Percentiles rank a stretch among this genome's conserved stretches.
These are phyloP conservation scores for Botia kubotai DNA, from an alignment of 2,797 vertebrate genomes.

Conservation along the genomic window DNA sequence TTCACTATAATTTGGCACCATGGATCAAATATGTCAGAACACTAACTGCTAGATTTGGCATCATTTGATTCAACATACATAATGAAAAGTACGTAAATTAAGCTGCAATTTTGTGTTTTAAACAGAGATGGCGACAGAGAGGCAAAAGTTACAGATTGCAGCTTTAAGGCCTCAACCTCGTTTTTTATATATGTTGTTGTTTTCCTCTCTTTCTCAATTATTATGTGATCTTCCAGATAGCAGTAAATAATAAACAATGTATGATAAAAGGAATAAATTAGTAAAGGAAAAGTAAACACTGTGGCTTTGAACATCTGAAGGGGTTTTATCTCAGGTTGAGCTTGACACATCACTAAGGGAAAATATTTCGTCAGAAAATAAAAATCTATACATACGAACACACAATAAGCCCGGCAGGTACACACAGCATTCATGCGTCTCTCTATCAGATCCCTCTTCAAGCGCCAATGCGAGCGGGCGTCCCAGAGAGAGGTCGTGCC, in stretches of 20 bases:
- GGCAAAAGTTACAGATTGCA: too few species aligned
- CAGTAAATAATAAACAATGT: neutral
- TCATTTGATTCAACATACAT: too few species aligned
- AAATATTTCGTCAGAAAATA: slow-evolving; percentile 33
- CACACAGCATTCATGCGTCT: slow-evolving; percentile 49
- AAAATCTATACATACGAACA: slow-evolving; percentile 50
- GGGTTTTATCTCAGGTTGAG: slow-evolving; percentile 30
- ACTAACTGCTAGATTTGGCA: neutral
- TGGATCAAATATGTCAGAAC: neutral
- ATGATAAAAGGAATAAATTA: slow-evolving; percentile 23
- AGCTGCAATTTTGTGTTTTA: too few species aligned
- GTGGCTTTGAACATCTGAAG: slow-evolving; percentile 29
- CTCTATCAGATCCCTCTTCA: slow-evolving; percentile 20
- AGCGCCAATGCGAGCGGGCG: neutral
- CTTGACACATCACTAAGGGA: slow-evolving; percentile 25
- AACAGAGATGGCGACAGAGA: too few species aligned
- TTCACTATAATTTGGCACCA: neutral
- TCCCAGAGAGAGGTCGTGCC: slow-evolving; percentile 30
- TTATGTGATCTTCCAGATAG: neutral
- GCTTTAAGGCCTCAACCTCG: neutral
- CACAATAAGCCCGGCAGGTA: slow-evolving; percentile 42
- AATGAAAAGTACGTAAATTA: too few species aligned
- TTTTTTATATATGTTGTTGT: neutral
- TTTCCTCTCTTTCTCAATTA: neutral
- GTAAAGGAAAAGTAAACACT: slow-evolving; percentile 30